Percentiles rank a stretch among this genome's conserved stretches.
Evolutionary conservation across 2,888 invertebrate genomes (phyloP).

Genomic region (Fragum whitleyi): DNA sequence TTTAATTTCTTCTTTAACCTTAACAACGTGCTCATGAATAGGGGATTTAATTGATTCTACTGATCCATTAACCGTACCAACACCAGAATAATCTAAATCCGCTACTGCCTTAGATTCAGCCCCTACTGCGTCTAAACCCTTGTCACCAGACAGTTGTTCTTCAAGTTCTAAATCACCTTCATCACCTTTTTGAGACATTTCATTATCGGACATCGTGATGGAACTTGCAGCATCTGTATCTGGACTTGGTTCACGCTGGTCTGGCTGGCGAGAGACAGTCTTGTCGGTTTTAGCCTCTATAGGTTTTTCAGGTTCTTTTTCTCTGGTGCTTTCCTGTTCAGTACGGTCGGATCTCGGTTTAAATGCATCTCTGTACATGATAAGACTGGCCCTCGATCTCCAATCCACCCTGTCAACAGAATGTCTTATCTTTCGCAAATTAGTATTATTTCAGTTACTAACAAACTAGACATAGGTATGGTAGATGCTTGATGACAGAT

Average conservation of each 20-base stretch:
- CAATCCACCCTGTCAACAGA: slow-evolving; percentile 67
- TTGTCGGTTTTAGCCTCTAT: slow-evolving; percentile 25
- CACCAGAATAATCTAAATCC: slow-evolving; percentile 15
- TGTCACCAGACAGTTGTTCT: slow-evolving; percentile 13
- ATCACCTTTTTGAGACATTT: slow-evolving; percentile 55
- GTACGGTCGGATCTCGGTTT: slow-evolving; percentile 38
- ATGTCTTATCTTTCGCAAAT: slow-evolving; percentile 23
- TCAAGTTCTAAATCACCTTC: slow-evolving; percentile 24
- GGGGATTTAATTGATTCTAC: slow-evolving; percentile 24
- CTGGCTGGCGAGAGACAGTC: slow-evolving; percentile 14
- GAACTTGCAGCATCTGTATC: slow-evolving; percentile 63
- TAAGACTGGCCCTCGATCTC: slow-evolving; percentile 56
- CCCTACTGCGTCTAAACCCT: slow-evolving; percentile 10
- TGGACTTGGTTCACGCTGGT: slow-evolving; percentile 52
- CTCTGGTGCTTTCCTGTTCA: slow-evolving; percentile 31
- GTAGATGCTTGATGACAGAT: slow-evolving; percentile 12
- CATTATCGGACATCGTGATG: slow-evolving; percentile 58
- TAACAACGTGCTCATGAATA: slow-evolving; percentile 44
- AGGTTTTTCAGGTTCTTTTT: slow-evolving; percentile 30
- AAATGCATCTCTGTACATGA: slow-evolving; percentile 66
- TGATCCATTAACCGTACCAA: slow-evolving; percentile 18
- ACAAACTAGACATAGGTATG: slow-evolving; percentile 20
- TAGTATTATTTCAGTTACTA: slow-evolving; percentile 13
- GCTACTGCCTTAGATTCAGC: slow-evolving; percentile 25
- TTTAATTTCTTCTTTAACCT: slow-evolving; percentile 52